A percentile compares a stretch with the other conserved stretches of the same genome.
These are phyloP conservation scores for Lysandra coridon DNA, from an alignment of 2,888 invertebrate genomes.

Conservation along the genomic window DNA sequence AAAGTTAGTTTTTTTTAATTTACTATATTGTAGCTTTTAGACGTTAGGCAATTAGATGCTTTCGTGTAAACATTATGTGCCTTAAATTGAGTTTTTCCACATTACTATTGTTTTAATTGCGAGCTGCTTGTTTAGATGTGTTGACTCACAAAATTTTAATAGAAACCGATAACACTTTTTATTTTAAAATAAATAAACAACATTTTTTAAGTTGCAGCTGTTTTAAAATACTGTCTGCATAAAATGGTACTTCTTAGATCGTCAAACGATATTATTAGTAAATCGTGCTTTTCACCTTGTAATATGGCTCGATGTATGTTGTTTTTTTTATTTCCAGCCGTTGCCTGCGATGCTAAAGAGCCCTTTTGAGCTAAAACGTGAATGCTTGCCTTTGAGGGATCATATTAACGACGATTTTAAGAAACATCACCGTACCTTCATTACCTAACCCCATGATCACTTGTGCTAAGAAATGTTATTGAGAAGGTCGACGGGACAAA, in stretches of 20 bases:
- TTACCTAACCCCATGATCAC: slow-evolving; percentile 74
- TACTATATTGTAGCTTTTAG: slow-evolving; percentile 19
- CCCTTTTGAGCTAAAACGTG: slow-evolving; percentile 81
- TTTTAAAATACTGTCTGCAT: slow-evolving; percentile 14
- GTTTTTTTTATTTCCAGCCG: slow-evolving; percentile 80
- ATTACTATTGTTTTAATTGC: slow-evolving; percentile 23
- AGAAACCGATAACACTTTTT: slow-evolving; percentile 23
- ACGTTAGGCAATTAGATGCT: slow-evolving; percentile 18
- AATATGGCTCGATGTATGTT: slow-evolving; percentile 80
- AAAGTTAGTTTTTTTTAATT: background rate
- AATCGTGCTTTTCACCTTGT: slow-evolving; percentile 68
- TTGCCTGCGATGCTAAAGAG: slow-evolving; percentile 80
- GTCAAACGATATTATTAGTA: slow-evolving; percentile 54
- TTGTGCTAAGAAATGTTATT: slow-evolving; percentile 70
- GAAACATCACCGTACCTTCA: slow-evolving; percentile 76
- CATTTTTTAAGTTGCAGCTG: slow-evolving; percentile 2
- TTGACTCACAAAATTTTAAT: background rate
- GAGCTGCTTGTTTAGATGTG: slow-evolving; percentile 30
- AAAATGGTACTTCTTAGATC: slow-evolving; percentile 45
- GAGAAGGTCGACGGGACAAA: slow-evolving; percentile 52
- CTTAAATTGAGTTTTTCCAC: slow-evolving; percentile 22
- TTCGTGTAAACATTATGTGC: background rate
- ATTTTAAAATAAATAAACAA: slow-evolving; percentile 36
- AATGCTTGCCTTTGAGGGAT: slow-evolving; percentile 81
- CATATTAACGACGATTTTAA: slow-evolving; percentile 78